Conservation (phyloP, 2,797 vertebrate genomes). For the Melanotaenia maccullochi region DNA sequence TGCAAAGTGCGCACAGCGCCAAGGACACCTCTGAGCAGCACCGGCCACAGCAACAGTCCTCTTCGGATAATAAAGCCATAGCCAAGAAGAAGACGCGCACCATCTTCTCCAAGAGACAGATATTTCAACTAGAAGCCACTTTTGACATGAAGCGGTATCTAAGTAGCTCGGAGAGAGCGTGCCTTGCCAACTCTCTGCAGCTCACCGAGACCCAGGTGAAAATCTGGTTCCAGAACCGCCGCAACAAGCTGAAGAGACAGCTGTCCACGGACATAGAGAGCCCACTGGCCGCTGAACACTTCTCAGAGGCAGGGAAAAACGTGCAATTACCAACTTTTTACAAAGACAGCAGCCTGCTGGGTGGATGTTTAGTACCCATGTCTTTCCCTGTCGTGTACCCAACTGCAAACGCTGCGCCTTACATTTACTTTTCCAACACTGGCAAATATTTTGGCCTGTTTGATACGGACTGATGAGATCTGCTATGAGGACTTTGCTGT, state of each 20-base stretch:
- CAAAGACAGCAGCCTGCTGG: slow-evolving; percentile 83
- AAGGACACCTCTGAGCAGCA: slow-evolving; percentile 53
- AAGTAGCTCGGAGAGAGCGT: slow-evolving; percentile 89
- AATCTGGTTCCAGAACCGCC: slow-evolving; percentile 87
- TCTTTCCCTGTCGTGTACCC: slow-evolving; percentile 86
- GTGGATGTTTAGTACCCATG: slow-evolving; percentile 85
- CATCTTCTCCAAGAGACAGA: slow-evolving; percentile 89
- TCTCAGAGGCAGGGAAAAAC: slow-evolving; percentile 70
- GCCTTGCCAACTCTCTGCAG: slow-evolving; percentile 87
- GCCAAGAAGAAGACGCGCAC: slow-evolving; percentile 88
- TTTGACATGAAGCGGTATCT: slow-evolving; percentile 87
- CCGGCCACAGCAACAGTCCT: slow-evolving; percentile 8
- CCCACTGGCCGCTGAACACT: slow-evolving; percentile 64
- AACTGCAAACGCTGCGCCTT: slow-evolving; percentile 81
- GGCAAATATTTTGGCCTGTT: slow-evolving; percentile 86
- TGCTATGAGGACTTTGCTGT: slow-evolving; percentile 16
- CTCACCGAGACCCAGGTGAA: slow-evolving; percentile 86
- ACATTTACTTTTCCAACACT: slow-evolving; percentile 85
- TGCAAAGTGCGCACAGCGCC: slow-evolving; percentile 55
- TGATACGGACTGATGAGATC: slow-evolving; percentile 81
- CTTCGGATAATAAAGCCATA: slow-evolving; percentile 68
- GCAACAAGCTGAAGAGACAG: slow-evolving; percentile 86
- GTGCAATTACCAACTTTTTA: slow-evolving; percentile 81
- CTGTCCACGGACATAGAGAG: slow-evolving; percentile 79
- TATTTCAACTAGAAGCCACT: slow-evolving; percentile 86